Evolutionary conservation across 2,888 invertebrate species (phyloP).

Genomic region (Eupithecia abbreviata): DNA sequence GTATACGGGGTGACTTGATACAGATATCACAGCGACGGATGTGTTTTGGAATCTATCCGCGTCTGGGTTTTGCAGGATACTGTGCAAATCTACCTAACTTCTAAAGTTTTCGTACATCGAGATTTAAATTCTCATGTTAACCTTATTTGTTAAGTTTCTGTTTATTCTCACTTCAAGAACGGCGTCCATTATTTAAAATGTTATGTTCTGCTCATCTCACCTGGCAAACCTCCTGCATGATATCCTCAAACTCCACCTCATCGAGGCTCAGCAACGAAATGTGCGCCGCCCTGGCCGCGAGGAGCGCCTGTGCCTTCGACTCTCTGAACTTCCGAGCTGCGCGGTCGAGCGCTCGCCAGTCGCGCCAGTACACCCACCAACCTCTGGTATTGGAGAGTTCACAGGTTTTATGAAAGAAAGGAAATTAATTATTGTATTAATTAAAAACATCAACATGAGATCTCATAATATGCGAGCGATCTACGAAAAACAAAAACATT

Average conservation of each 20-base stretch:
- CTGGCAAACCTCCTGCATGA: slow-evolving; percentile 83
- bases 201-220: slow-evolving; percentile 51
- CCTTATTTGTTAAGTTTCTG: not conserved
- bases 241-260: slow-evolving; percentile 82
- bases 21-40: no score
- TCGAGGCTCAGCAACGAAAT: slow-evolving; percentile 80
- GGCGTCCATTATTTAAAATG: not conserved
- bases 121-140: not conserved
- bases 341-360: slow-evolving; percentile 76
- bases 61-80: not conserved
- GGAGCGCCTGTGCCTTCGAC: slow-evolving; percentile 77
- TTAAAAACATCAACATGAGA: not conserved
- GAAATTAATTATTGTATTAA: not conserved
- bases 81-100: no score
- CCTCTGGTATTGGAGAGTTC: slow-evolving; percentile 56
- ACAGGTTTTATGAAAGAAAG: not conserved
- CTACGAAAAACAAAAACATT: not conserved
- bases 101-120: not conserved
- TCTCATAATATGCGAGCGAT: no score
- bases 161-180: not conserved
- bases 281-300: slow-evolving; percentile 78
- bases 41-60: not conserved
- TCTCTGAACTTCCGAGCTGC: slow-evolving; percentile 77
- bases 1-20: no score
- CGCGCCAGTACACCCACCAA: slow-evolving; percentile 82